These are phyloP conservation scores for Lycopodina hypogea DNA, from an alignment of 37 sponge, comb jelly and placozoan genomes.

Conservation along the genomic window DNA sequence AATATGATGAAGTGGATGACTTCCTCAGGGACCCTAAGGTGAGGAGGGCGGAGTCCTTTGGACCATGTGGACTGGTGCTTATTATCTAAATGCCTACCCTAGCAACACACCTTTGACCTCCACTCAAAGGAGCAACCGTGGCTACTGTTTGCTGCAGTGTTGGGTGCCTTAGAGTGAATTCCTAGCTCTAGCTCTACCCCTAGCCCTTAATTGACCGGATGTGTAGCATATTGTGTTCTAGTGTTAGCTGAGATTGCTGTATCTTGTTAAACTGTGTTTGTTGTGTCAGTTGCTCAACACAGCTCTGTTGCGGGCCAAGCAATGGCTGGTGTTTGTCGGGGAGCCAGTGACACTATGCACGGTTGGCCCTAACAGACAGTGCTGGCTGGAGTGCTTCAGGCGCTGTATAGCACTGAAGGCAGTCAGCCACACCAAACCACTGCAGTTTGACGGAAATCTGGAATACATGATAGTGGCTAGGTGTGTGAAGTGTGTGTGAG, in stretches of 20 bases:
- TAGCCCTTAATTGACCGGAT: no score
- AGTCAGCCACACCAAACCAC: conserved; percentile 52
- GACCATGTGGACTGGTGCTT: no score
- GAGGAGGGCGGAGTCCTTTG: not conserved
- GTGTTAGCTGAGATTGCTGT: not conserved
- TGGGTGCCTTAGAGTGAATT: no score
- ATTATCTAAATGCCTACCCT: no score
- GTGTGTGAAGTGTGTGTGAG: conserved; percentile 59
- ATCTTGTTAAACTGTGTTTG: not conserved
- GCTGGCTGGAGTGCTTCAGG: conserved; percentile 80
- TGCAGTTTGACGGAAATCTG: conserved; percentile 53
- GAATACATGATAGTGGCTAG: conserved; percentile 44
- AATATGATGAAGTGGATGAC: conserved; percentile 51
- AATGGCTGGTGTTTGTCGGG: conserved; percentile 86
- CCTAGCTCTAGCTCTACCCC: no score
- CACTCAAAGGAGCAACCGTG: no score
- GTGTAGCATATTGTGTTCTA: not conserved
- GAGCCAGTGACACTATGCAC: conserved; percentile 87
- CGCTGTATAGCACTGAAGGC: conserved; percentile 49
- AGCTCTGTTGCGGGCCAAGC: conserved; percentile 80
- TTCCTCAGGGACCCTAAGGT: conserved; percentile 89
- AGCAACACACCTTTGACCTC: no score
- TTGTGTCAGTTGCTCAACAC: conserved; percentile 83
- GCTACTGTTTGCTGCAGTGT: no score
- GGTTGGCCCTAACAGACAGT: conserved; percentile 80